These are phyloP conservation scores for Sebastes fasciatus DNA, from an alignment of 2,113 vertebrate genomes.

Conservation along the genomic window DNA sequence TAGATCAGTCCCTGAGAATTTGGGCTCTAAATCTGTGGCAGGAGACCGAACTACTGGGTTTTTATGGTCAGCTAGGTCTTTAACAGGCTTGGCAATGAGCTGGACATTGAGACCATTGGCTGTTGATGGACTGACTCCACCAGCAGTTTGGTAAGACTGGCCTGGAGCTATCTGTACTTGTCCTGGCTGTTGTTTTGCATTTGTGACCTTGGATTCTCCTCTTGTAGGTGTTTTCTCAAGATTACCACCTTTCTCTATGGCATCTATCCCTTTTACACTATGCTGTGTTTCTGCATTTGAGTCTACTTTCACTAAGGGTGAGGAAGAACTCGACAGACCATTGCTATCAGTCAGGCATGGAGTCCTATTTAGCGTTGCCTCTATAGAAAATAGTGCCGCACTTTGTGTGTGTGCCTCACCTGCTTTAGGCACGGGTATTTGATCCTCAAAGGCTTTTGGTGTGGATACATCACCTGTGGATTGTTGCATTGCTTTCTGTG, in stretches of 20 bases:
- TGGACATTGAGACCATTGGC: constrained; percentile 1
- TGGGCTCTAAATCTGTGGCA: background rate
- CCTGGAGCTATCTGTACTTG: constrained; percentile 9
- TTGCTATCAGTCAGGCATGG: constrained; percentile 42
- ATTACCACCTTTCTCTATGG: constrained; percentile 19
- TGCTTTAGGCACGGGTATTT: constrained; percentile 72
- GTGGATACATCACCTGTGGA: constrained; percentile 65
- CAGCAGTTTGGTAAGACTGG: background rate
- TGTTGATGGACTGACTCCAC: constrained; percentile 21
- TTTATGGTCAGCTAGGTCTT: constrained; percentile 13
- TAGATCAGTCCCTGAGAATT: background rate
- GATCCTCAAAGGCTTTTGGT: constrained; percentile 73
- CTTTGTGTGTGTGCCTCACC: constrained; percentile 74
- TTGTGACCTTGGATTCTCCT: constrained; percentile 15
- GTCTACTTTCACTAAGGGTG: constrained; percentile 52
- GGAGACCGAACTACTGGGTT: background rate
- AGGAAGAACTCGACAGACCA: constrained; percentile 40
- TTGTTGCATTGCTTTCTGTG: constrained; percentile 69
- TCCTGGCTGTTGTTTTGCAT: constrained; percentile 26
- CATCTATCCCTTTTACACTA: constrained; percentile 30
- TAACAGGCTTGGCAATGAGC: constrained; percentile 6
- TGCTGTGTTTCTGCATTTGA: constrained; percentile 45
- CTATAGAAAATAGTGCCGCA: constrained; percentile 51
- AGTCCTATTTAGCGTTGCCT: constrained; percentile 39
- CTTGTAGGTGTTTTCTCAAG: constrained; percentile 22